These are phyloP conservation scores for Xerus inauris DNA, from an alignment of 2,113 vertebrate genomes.

Conservation along the genomic window DNA sequence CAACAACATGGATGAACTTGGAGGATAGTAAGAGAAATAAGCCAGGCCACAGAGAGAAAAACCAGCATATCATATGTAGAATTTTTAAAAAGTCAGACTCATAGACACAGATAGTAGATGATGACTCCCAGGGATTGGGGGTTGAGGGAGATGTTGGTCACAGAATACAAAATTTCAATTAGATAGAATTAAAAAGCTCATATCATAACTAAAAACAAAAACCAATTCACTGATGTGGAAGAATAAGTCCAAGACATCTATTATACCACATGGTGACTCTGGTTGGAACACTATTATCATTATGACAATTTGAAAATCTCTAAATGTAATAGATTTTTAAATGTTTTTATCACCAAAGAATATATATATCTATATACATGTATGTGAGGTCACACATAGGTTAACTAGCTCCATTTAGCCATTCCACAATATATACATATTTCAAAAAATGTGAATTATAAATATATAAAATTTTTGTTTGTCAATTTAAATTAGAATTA, in stretches of 20 bases:
- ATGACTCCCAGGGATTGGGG: background rate
- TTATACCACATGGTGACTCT: background rate
- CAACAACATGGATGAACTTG: background rate
- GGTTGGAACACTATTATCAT: background rate
- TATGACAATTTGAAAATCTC: background rate
- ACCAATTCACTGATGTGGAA: background rate
- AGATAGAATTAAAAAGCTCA: background rate
- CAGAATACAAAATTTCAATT: background rate
- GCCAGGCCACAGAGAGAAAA: background rate
- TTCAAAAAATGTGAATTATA: background rate
- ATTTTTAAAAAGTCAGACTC: background rate
- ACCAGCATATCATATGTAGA: background rate
- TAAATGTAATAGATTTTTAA: background rate
- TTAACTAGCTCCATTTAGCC: background rate
- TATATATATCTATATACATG: no score
- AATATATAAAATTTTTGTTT: background rate
- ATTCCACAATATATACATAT: background rate
- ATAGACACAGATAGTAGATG: background rate
- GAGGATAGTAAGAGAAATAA: background rate
- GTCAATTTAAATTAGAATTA: background rate
- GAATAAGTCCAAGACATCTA: background rate
- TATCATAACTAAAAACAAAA: background rate
- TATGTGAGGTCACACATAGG: background rate
- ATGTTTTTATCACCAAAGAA: background rate
- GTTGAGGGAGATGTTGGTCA: background rate